Evolutionary conservation across 2,888 invertebrate species (phyloP).

Genomic region (Cylindroiulus punctatus): DNA sequence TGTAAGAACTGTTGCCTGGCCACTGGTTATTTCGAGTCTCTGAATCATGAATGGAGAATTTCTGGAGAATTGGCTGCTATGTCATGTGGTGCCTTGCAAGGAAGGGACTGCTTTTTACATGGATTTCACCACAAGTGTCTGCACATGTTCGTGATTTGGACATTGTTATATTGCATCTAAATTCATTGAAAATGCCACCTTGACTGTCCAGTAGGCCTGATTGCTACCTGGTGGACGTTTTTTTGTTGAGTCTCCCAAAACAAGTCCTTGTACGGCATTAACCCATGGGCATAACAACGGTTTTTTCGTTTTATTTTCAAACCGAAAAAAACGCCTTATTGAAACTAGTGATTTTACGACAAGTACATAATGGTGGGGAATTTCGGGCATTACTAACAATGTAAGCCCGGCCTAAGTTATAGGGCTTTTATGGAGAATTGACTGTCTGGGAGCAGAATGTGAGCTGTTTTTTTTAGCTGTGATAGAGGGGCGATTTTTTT

Average conservation of each 20-base stretch:
- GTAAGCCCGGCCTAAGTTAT: neutral
- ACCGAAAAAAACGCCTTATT: neutral
- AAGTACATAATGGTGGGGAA: constrained; percentile 21
- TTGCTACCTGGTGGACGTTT: neutral
- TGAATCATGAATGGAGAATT: neutral
- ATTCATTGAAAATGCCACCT: neutral
- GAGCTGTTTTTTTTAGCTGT: neutral
- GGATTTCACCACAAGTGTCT: neutral
- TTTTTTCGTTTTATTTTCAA: neutral
- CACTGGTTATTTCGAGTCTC: neutral
- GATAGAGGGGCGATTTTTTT: neutral
- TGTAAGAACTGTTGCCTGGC: neutral
- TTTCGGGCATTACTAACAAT: neutral
- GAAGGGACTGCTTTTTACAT: neutral
- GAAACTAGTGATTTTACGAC: neutral
- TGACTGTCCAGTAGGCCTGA: neutral
- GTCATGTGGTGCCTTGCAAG: neutral
- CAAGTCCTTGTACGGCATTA: neutral
- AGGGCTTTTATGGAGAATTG: constrained; percentile 1
- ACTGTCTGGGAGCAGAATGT: neutral
- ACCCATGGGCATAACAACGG: constrained; percentile 12
- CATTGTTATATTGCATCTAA: neutral
- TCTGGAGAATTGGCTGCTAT: neutral
- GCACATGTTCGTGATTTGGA: neutral
- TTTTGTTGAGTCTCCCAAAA: neutral